phyloP scores from a whole-genome alignment of 2,888 invertebrate genomes.

The Tetragonisca angustula region DNA sequence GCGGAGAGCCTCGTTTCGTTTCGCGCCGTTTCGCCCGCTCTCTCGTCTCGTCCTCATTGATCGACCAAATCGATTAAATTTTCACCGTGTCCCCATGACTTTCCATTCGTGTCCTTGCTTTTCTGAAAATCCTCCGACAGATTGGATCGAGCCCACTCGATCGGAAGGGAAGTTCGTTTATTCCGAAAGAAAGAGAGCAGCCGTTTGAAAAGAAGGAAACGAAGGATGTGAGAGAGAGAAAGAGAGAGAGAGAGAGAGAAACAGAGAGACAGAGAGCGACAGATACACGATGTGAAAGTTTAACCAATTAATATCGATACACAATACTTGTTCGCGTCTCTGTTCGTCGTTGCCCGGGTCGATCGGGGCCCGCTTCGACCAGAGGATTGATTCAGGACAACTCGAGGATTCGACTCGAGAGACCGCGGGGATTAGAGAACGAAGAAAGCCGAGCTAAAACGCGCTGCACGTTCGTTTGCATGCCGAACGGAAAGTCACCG shows the following conservation, averaged over 20 bases:
- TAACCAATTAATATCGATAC: constrained; percentile 41
- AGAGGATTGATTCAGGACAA: not conserved
- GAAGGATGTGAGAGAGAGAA: not conserved
- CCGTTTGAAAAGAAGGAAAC: not conserved
- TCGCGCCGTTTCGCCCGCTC: constrained; percentile 2
- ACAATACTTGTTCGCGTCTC: constrained; percentile 1
- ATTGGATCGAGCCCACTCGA: not conserved
- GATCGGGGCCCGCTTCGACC: not conserved
- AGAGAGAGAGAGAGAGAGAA: not conserved
- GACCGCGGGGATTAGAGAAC: constrained; percentile 14
- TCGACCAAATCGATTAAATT: constrained; percentile 18
- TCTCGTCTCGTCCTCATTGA: not conserved
- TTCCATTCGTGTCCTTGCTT: constrained; percentile 5
- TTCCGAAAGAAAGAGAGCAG: not conserved
- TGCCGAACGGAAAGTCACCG: constrained; percentile 41
- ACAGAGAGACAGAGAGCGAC: not conserved
- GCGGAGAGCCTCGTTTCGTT: not conserved
- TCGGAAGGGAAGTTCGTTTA: not conserved
- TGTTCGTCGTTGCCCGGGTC: not conserved
- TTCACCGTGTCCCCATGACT: not conserved
- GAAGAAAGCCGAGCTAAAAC: constrained; percentile 19
- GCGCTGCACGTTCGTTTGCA: not conserved
- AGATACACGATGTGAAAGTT: constrained; percentile 45
- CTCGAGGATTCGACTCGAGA: constrained; percentile 7
- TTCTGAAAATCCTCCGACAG: not conserved